Evolutionary conservation across 2,113 vertebrate genomes (phyloP).

Genomic region (Scophthalmus maximus): DNA sequence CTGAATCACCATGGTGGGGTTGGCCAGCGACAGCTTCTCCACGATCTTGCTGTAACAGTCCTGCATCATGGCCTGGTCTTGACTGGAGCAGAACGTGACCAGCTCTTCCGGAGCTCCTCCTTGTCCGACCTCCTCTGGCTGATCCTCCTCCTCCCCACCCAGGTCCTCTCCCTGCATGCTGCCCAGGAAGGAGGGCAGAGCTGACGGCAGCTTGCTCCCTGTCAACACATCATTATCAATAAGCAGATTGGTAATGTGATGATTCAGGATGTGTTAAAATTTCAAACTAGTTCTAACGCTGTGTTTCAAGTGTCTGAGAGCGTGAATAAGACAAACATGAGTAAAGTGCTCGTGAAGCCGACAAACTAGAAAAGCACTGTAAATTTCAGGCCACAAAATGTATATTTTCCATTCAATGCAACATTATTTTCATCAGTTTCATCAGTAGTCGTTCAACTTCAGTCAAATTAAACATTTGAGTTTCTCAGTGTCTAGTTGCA

Average conservation of each 20-base stretch:
- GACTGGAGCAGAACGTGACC: constrained; percentile 88
- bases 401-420: too few relatives aligned
- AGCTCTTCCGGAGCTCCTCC: constrained; percentile 84
- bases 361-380: too few relatives aligned
- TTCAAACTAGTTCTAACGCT: too few relatives aligned
- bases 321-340: too few relatives aligned
- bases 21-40: constrained; percentile 94
- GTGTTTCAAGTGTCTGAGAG: too few relatives aligned
- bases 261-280: too few relatives aligned
- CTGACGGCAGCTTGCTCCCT: constrained; percentile 93
- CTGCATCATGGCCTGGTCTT: constrained; percentile 99
- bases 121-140: constrained; percentile 79
- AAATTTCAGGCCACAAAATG: too few relatives aligned
- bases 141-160: constrained; percentile 85
- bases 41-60: constrained; percentile 99
- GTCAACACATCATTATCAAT: constrained; percentile 28
- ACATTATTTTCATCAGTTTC: too few relatives aligned
- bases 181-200: constrained; percentile 92
- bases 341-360: too few relatives aligned
- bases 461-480: too few relatives aligned
- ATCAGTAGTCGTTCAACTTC: too few relatives aligned
- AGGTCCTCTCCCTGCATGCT: constrained; percentile 94
- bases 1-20: constrained; percentile 98
- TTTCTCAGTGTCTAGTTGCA: too few relatives aligned
- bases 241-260: neutral